Percentiles rank a stretch among this genome's conserved stretches.
Evolutionary conservation across 2,888 invertebrate genomes (phyloP).

Genomic region (Caenorhabditis plicata): DNA sequence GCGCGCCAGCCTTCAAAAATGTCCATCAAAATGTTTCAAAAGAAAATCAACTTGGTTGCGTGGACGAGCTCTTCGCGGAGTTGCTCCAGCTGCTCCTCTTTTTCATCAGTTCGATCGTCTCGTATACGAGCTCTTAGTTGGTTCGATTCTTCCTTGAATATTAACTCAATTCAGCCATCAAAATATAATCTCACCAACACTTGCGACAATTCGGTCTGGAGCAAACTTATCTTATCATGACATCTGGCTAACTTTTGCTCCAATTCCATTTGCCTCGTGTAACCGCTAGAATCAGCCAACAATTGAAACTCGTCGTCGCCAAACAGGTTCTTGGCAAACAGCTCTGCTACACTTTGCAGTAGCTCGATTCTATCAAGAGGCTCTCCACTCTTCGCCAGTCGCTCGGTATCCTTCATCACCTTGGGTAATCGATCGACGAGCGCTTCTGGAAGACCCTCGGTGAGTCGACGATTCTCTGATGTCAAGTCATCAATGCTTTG

Average conservation of each 20-base stretch:
- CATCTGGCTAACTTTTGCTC: slow-evolving; percentile 9
- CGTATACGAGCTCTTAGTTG: slow-evolving; percentile 17
- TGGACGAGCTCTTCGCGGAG: slow-evolving; percentile 39
- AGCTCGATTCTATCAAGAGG: slow-evolving; percentile 14
- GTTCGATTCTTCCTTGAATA: slow-evolving; percentile 30
- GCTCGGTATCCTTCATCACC: slow-evolving; percentile 11
- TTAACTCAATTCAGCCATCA: no score
- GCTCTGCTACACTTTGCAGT: slow-evolving; percentile 9
- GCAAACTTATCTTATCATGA: slow-evolving; percentile 9
- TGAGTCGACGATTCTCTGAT: slow-evolving; percentile 20
- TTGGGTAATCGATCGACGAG: slow-evolving; percentile 8
- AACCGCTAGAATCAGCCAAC: slow-evolving; percentile 10
- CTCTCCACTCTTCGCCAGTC: slow-evolving; percentile 3
- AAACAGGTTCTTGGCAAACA: slow-evolving; percentile 13
- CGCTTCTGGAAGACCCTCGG: slow-evolving; percentile 19
- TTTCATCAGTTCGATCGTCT: slow-evolving; percentile 41
- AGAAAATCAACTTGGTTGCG: slow-evolving; percentile 22
- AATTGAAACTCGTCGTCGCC: slow-evolving; percentile 11
- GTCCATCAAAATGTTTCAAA: background rate
- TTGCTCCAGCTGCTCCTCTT: slow-evolving; percentile 57
- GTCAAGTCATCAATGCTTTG: slow-evolving; percentile 17
- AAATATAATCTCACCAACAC: no score
- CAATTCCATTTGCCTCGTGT: slow-evolving; percentile 9
- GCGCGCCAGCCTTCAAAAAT: slow-evolving; percentile 17
- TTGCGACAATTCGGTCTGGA: background rate